Base-by-base conservation (phyloP, 2,797 vertebrate species). In the Mycteria americana region DNA sequence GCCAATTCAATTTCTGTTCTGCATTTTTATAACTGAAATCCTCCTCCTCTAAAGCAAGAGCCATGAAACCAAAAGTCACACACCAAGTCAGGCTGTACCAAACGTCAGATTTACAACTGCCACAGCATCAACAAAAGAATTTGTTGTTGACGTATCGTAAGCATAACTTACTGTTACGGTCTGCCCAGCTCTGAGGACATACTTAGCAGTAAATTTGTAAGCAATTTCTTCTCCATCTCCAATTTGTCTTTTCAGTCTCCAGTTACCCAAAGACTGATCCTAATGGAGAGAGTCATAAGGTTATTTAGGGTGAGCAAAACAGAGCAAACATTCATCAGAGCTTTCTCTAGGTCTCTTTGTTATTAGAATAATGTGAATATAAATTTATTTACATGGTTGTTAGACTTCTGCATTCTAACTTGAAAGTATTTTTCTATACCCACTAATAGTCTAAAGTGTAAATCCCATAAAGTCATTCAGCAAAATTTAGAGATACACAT, bases 131-230 rank as follows among this genome's bases (percentile, higher is more conserved):
- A 48, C 16, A 79, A 18, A 68, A 60, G 25, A 45, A 11, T 8
- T 12, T 2, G 5, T 43, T 28, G 30, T 96, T 86, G 48, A 81
- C 4, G 51, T 45, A 67, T 16, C 41, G 10, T 10, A 79, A 95
- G 98, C 97, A 95, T 23, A 64, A 97, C 99, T 98, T 97, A 99
- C 99, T 92, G 99, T 99, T 69, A 99, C 99, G 0, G 98, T 98
- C 97, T 99, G 99, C 50, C 99, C 99, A 9, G 99, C 99, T 90
- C 99, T 99, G 39, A 99, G 99, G 86, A 99, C 98, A 87, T 99
- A 99, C 93, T 99, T 99, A 7, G 99, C 99, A 13, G 99, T 99
- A 95, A 99, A 99, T 96, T 99, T 99, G 97, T 99, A 99, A 83
- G 98, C 81, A 9, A 99, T 97, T 97, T 99, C 99, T 0, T 99